Percentiles rank a stretch among this genome's conserved stretches.
Evolutionary conservation across 92 coral and sea anemone species (phyloP).

Genomic region (Micromussa lordhowensis): DNA sequence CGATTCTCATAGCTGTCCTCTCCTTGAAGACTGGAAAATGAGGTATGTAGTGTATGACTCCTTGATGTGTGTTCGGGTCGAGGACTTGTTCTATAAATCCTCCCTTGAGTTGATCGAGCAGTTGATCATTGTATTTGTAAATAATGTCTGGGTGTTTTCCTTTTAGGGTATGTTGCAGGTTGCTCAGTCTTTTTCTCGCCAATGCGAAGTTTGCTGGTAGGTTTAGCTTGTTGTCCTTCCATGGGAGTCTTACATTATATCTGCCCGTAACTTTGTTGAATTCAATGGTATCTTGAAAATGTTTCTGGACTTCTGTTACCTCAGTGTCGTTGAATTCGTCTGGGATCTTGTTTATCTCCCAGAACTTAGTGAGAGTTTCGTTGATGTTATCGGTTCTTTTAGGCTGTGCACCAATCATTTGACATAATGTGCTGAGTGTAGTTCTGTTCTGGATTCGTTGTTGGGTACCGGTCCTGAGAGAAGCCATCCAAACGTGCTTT

Average conservation of each 20-base stretch:
- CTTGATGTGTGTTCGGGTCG: constrained; percentile 25
- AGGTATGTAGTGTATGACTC: too few relatives aligned
- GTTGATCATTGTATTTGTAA: constrained; percentile 53
- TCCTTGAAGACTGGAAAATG: constrained; percentile 72
- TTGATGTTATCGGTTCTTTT: constrained; percentile 31
- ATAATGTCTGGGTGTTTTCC: too few relatives aligned
- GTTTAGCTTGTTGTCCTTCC: too few relatives aligned
- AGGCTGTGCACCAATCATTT: constrained; percentile 34
- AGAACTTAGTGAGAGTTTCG: constrained; percentile 53
- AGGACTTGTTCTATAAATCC: constrained; percentile 63
- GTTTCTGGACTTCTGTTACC: constrained; percentile 32
- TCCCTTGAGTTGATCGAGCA: constrained; percentile 54
- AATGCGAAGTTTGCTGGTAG: too few relatives aligned
- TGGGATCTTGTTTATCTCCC: constrained; percentile 54
- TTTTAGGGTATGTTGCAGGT: too few relatives aligned
- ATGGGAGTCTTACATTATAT: constrained; percentile 59
- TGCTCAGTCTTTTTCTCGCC: too few relatives aligned
- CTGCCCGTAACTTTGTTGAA: constrained; percentile 46
- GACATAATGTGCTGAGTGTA: constrained; percentile 35
- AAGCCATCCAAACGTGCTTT: constrained; percentile 47
- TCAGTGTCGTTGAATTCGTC: constrained; percentile 37
- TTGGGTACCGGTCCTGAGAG: too few relatives aligned
- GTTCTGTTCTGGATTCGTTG: constrained; percentile 18
- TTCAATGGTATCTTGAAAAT: constrained; percentile 53
- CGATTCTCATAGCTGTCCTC: constrained; percentile 39